Percentiles rank a stretch among this genome's conserved stretches.
phyloP scores from a whole-genome alignment of 2,888 invertebrate genomes.

The Eulithis prunata region DNA sequence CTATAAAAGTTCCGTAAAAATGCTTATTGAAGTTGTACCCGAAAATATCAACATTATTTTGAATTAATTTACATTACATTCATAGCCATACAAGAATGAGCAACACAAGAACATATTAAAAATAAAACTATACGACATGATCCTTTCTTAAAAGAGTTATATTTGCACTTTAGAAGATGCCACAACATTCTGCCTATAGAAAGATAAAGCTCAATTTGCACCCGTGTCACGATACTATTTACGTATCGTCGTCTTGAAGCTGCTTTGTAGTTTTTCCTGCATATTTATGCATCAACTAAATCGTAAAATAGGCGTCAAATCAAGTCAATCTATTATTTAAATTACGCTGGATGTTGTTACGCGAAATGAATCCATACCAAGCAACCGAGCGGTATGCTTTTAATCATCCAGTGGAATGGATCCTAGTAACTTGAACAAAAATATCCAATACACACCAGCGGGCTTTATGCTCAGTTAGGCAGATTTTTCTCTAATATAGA shows the following conservation, averaged over 20 bases:
- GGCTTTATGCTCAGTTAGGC: no score
- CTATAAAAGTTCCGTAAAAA: conserved; percentile 14
- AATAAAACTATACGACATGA: conserved; percentile 1
- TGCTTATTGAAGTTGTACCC: conserved; percentile 18
- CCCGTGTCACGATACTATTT: neutral
- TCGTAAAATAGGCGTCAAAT: neutral
- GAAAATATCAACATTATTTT: conserved; percentile 14
- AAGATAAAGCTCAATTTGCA: neutral
- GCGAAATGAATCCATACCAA: neutral
- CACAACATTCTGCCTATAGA: neutral
- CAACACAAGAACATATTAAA: conserved; percentile 3
- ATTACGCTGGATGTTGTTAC: neutral
- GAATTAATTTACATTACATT: conserved; percentile 19
- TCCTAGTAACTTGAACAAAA: neutral
- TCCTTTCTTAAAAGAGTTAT: conserved; percentile 3
- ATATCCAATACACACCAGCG: neutral
- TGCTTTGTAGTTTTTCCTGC: neutral
- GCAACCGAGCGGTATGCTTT: neutral
- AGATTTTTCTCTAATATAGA: no score
- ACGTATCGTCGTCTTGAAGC: neutral
- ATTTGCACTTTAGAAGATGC: neutral
- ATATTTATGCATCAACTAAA: neutral
- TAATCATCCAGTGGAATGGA: neutral
- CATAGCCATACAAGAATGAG: conserved; percentile 16
- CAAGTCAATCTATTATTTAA: neutral